Evolutionary conservation across 1,140 invertebrate genomes (phyloP).

Genomic region (Helicoverpa armigera): DNA sequence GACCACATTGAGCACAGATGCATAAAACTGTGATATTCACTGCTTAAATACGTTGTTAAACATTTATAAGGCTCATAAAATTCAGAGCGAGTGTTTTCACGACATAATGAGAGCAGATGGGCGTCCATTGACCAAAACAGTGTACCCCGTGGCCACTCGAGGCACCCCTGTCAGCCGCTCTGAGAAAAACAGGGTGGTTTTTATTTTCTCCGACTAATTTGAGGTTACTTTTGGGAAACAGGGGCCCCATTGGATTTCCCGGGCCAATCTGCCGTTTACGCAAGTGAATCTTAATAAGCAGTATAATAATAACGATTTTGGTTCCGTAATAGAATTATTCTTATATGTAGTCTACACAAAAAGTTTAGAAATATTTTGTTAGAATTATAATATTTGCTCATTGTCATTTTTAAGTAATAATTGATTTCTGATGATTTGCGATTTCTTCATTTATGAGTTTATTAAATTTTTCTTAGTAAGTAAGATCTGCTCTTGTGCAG

Average conservation of each 20-base stretch:
- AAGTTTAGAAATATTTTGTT: no score
- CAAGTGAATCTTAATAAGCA: slow-evolving; percentile 12
- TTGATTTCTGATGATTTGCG: no score
- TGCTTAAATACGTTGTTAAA: slow-evolving; percentile 49
- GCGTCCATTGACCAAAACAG: slow-evolving; percentile 56
- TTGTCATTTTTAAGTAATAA: no score
- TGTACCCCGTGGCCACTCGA: slow-evolving; percentile 55
- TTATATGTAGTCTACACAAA: not conserved
- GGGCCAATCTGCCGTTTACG: slow-evolving; percentile 24
- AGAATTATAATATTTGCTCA: no score
- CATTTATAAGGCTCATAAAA: slow-evolving; percentile 57
- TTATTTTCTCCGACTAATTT: slow-evolving; percentile 70
- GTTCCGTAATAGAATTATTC: not conserved
- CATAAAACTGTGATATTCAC: slow-evolving; percentile 21
- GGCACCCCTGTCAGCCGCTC: slow-evolving; percentile 55
- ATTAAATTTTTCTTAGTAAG: no score
- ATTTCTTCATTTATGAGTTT: no score
- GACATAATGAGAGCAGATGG: slow-evolving; percentile 61
- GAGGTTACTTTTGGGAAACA: slow-evolving; percentile 61
- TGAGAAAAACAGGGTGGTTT: slow-evolving; percentile 60
- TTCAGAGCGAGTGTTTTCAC: slow-evolving; percentile 56
- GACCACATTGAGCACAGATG: slow-evolving; percentile 20
- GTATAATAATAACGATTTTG: not conserved
- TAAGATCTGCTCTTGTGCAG: no score
- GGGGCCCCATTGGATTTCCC: slow-evolving; percentile 51